Percentiles rank a stretch among this genome's conserved stretches.
Evolutionary conservation across 2,888 invertebrate genomes (phyloP).

Genomic region (Cepaea hortensis): DNA sequence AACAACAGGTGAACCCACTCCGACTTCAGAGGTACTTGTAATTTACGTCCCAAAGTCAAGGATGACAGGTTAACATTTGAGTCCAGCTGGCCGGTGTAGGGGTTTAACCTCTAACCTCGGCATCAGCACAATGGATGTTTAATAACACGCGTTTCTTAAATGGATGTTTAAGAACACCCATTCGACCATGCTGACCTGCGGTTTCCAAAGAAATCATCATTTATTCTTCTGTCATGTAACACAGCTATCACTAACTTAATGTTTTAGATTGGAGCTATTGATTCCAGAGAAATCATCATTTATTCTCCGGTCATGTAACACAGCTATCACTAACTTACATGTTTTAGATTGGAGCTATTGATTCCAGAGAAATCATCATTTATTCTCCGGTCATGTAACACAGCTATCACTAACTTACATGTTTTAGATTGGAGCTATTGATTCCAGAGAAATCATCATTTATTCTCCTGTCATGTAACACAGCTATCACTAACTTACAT

Average conservation of each 20-base stretch:
- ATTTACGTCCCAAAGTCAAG: no score
- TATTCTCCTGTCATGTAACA: background rate
- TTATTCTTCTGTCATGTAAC: background rate
- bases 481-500: conserved; percentile 39
- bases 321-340: conserved; percentile 39
- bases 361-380: conserved; percentile 13
- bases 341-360: conserved; percentile 14
- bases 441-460: conserved; percentile 13
- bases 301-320: background rate
- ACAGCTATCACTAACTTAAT: conserved; percentile 36
- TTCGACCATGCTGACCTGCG: no score
- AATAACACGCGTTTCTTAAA: no score
- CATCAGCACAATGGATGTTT: no score
- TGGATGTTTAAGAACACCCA: no score
- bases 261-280: conserved; percentile 14
- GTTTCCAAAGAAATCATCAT: background rate
- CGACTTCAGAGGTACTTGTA: no score
- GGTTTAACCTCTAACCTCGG: no score
- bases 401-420: conserved; percentile 39
- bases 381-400: background rate
- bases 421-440: conserved; percentile 14
- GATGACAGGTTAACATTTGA: no score
- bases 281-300: conserved; percentile 13
- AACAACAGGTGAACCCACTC: no score
- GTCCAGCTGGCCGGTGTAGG: no score